Base-by-base conservation (phyloP, 2,113 vertebrate genomes). In the Holacanthus passer region DNA sequence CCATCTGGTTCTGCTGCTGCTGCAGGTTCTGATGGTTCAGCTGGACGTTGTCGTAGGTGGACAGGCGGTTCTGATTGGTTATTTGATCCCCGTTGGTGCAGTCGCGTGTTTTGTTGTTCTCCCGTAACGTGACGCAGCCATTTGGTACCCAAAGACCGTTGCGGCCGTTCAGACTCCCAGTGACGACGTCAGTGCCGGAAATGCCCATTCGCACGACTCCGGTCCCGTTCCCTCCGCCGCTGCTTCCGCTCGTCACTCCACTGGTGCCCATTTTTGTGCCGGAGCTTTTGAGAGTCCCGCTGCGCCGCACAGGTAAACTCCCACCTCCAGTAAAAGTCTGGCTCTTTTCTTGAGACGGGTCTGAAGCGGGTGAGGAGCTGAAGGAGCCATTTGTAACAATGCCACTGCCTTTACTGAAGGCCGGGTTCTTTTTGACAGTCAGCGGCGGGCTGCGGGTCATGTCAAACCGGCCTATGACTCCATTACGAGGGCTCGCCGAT, bases 381-480 rank as follows among this genome's bases (percentile, higher is more conserved):
- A 99, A 99, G 24, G 98, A 99, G 5, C 98, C 98, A 0, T 99
- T 99, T 47, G 98, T 99, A 78, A 99, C 98, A 22, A 99, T 99
- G 20, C 98, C 98, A 0, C 98, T 98, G 19, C 98, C 98, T 91
- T 99, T 99, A 65, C 92, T 97, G 89, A 98, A 98, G 2, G 98
- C 97, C 0, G 97, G 97, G 82, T 99, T 99, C 93, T 99, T 99
- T 83, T 99, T 99, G 17, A 99, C 94, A 3, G 80, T 96, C 67
- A 96, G 93, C 0, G 98, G 97, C 0, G 98, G 98, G 71, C 98
- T 99, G 87, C 97, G 95, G 2, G 95, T 93, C 45, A 96, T 84
- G 65, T 99, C 98, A 0, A 95, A 93, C 75, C 96, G 96, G 71
- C 96, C 95, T 0, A 45, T 19, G 14, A 97, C 77, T 7, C 96